phyloP scores from a whole-genome alignment of 2,113 vertebrate species.

The Indicator maculatus region DNA sequence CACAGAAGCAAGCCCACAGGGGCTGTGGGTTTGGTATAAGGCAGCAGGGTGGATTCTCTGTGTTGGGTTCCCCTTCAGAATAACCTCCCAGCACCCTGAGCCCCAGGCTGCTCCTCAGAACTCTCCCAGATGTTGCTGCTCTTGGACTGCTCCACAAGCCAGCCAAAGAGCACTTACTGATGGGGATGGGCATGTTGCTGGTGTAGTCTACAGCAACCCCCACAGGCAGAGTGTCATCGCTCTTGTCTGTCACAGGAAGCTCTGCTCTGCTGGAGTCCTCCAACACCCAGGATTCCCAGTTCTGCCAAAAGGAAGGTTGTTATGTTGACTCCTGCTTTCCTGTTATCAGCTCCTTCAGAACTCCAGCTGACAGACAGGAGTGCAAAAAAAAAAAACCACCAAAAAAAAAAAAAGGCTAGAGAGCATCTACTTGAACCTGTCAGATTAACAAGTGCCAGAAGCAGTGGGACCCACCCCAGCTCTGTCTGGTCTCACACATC shows the following conservation, averaged over 20 bases:
- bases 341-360: neutral
- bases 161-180: conserved; percentile 80
- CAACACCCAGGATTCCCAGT: conserved; percentile 92
- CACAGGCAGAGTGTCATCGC: conserved; percentile 90
- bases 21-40: neutral
- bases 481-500: neutral
- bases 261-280: conserved; percentile 94
- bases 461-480: neutral
- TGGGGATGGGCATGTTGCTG: conserved; percentile 83
- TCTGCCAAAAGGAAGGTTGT: conserved; percentile 66
- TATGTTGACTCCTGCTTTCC: neutral
- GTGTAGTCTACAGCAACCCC: conserved; percentile 91
- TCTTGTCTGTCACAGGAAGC: conserved; percentile 88
- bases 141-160: neutral
- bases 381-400: neutral
- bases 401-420: neutral
- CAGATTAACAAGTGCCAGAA: neutral
- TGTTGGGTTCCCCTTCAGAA: neutral
- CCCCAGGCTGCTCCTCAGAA: neutral
- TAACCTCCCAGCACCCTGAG: neutral
- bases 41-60: neutral
- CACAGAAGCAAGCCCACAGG: neutral
- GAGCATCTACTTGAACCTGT: neutral
- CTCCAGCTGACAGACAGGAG: neutral
- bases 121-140: neutral